Percentiles rank a stretch among this genome's conserved stretches.
Conservation (phyloP, 2,888 invertebrate species). For the Acleris holmiana region DNA sequence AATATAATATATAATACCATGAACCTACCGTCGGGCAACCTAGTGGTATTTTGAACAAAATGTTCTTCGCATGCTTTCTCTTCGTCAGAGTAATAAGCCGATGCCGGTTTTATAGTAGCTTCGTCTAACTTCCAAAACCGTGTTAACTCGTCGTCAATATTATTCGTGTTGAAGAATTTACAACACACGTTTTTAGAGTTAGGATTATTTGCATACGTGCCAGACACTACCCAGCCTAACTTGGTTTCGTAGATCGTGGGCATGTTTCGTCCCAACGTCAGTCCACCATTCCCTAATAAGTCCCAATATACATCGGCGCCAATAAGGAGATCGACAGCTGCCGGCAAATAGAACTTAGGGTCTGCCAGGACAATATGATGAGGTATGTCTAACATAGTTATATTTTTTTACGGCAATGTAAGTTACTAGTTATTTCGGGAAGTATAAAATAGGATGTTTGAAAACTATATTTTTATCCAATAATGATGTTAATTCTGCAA, state of each 20-base stretch:
- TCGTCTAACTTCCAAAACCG: constrained; percentile 41
- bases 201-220: constrained; percentile 14
- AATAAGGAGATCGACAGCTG: constrained; percentile 39
- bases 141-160: constrained; percentile 31
- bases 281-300: constrained; percentile 34
- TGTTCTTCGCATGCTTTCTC: constrained; percentile 43
- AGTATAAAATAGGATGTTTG: constrained; percentile 1
- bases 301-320: constrained; percentile 43
- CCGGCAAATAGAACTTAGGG: constrained; percentile 24
- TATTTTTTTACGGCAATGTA: neutral
- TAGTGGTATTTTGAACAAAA: constrained; percentile 44
- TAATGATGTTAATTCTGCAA: constrained; percentile 26
- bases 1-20: no score
- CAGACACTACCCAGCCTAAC: constrained; percentile 44
- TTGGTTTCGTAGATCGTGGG: constrained; percentile 42
- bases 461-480: neutral
- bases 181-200: neutral
- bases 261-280: constrained; percentile 37
- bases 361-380: constrained; percentile 28
- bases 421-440: neutral
- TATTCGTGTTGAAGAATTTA: neutral
- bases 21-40: constrained; percentile 44
- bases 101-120: constrained; percentile 5
- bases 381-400: neutral
- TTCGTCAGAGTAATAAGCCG: constrained; percentile 31